Base-by-base conservation (phyloP, 2,888 invertebrate genomes). In the Xanthia icteritia region DNA sequence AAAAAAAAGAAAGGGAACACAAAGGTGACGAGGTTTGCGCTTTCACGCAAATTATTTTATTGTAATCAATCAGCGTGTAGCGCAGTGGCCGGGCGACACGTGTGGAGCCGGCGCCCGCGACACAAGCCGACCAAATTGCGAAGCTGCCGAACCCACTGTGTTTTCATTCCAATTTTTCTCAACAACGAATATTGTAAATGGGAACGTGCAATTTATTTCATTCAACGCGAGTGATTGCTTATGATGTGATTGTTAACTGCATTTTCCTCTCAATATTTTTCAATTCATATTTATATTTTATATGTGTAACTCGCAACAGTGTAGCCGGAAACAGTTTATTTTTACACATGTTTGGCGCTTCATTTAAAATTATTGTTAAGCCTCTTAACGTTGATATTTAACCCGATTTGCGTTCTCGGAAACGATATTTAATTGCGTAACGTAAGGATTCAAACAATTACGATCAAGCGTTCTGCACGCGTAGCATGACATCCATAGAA, bases 191-290 rank as follows among this genome's bases (percentile, higher is more conserved):
- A 93, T 92, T 92, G 92, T 92, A 94, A 95, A 94, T 92, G 92
- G 91, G 92, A 93, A 91, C 93, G 92, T 92, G 93, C 94, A 95
- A 95, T 96, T 95, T 94, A 92, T 93, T 95, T 94, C 93, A 94
- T 94, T 94, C 93, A 94, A 92, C 92, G 90, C 90, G 88, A 92
- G 90, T 94, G 93, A 95, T 95, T 95, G 94, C 94, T 93, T 94
- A 94, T 94, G 94, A 95, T 94, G 94, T 93, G 92, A 94, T 94
- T 94, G 95, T 95, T 94, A 92, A 94, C 92, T 92, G 92, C 90
- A 91, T 93, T 94, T 93, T 89, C 85, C 85, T 85, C 73, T 77
- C 78, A 77, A 82, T 85, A 87, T 81, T 81, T 78, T 78, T 75
- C 78, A 73, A 77, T 83, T 79, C 69, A 82, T 65, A 58, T 89